Conservation (phyloP, 2,888 invertebrate species). For the Lasioglossum villosulum region DNA sequence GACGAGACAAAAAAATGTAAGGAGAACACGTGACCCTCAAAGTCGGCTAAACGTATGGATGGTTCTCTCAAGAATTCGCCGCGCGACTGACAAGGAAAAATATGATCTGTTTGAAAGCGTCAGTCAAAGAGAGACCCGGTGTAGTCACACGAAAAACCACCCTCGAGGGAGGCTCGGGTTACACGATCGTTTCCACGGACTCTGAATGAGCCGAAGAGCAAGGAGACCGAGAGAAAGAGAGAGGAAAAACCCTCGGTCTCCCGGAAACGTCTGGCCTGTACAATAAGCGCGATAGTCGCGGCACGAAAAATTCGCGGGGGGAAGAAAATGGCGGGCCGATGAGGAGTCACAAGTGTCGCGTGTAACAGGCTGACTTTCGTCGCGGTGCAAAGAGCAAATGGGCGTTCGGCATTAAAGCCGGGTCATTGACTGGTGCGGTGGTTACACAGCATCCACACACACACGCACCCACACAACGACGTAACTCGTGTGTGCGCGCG, state of each 20-base stretch:
- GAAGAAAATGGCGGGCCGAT: conserved; percentile 15
- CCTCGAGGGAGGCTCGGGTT: conserved; percentile 4
- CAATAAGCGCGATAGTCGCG: background rate
- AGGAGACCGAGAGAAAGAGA: background rate
- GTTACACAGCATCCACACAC: conserved; percentile 62
- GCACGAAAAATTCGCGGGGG: conserved; percentile 31
- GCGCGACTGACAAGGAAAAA: background rate
- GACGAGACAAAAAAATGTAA: background rate
- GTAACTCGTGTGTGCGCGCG: background rate
- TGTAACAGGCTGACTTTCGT: conserved; percentile 48
- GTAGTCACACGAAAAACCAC: conserved; percentile 3
- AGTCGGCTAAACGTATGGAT: background rate
- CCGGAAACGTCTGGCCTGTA: conserved; percentile 8
- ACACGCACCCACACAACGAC: background rate
- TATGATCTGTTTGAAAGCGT: background rate
- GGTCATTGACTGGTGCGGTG: conserved; percentile 81
- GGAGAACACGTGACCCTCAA: background rate
- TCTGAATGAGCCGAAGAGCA: background rate
- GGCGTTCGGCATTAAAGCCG: conserved; percentile 76
- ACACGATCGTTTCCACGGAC: background rate
- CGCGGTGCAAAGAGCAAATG: conserved; percentile 69
- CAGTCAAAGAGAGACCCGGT: background rate
- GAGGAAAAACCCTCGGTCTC: background rate
- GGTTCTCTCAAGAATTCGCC: background rate
- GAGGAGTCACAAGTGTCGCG: conserved; percentile 22